These are phyloP conservation scores for Mactromeris polynyma DNA, from an alignment of 2,888 invertebrate species.

Conservation along the genomic window DNA sequence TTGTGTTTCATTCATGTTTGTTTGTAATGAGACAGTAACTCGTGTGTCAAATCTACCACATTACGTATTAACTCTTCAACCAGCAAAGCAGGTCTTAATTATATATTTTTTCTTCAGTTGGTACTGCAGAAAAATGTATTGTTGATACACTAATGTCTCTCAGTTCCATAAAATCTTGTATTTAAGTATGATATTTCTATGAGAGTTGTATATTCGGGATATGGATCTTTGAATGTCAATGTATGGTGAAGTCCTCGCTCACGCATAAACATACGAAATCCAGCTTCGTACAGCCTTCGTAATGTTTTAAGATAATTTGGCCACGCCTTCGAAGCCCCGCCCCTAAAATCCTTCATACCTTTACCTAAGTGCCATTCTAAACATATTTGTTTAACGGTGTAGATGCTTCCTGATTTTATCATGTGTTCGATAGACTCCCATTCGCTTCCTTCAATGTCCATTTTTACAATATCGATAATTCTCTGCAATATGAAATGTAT, in stretches of 20 bases:
- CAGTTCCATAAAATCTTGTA: background rate
- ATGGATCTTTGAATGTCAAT: background rate
- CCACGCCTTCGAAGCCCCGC: background rate
- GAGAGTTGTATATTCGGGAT: background rate
- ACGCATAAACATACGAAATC: slow-evolving; percentile 13
- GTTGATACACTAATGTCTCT: too few species aligned
- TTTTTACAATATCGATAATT: background rate
- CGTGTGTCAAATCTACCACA: too few species aligned
- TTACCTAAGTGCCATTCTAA: background rate
- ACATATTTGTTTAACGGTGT: background rate
- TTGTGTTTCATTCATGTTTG: too few species aligned
- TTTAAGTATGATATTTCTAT: slow-evolving; percentile 10
- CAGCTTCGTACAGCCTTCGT: background rate
- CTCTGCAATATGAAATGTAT: background rate
- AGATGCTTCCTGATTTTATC: background rate
- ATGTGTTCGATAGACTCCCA: background rate
- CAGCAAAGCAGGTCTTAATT: too few species aligned
- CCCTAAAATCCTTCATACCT: background rate
- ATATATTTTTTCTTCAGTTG: too few species aligned
- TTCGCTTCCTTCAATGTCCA: background rate
- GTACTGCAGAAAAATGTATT: too few species aligned
- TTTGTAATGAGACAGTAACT: too few species aligned
- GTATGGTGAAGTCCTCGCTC: background rate
- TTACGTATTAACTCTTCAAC: too few species aligned
- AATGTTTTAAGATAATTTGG: background rate